phyloP scores from a whole-genome alignment of 2,113 vertebrate genomes.

The Meriones unguiculatus region DNA sequence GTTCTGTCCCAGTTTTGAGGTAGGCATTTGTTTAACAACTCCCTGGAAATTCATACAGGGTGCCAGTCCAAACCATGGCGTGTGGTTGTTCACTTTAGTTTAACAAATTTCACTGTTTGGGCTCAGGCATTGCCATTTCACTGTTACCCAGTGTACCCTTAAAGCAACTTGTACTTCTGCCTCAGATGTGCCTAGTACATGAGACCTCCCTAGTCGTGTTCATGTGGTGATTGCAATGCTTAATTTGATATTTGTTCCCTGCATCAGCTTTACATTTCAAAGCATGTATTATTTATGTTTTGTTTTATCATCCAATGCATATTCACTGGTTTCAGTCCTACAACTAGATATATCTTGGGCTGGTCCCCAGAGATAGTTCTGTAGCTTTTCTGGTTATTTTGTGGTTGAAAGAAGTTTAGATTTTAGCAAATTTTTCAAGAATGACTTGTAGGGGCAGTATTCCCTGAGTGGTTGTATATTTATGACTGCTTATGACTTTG shows the following conservation, averaged over 20 bases:
- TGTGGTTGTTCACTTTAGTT: too few species aligned
- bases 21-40: neutral
- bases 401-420: neutral
- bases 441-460: neutral
- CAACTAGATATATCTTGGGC: neutral
- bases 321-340: neutral
- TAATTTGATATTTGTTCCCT: neutral
- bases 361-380: neutral
- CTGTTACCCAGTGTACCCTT: neutral
- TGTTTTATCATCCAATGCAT: neutral
- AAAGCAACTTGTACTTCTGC: too few species aligned
- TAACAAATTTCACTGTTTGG: neutral
- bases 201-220: fast-evolving
- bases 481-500: neutral
- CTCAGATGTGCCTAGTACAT: neutral
- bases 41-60: neutral
- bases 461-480: neutral
- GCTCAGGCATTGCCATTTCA: neutral
- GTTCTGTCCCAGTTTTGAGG: neutral
- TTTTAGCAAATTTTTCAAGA: neutral
- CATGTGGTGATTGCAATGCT: neutral
- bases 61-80: neutral
- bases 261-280: neutral
- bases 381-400: neutral
- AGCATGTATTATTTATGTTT: neutral